phyloP scores from a whole-genome alignment of 2,888 invertebrate species.

The Amphipoea oculea region DNA sequence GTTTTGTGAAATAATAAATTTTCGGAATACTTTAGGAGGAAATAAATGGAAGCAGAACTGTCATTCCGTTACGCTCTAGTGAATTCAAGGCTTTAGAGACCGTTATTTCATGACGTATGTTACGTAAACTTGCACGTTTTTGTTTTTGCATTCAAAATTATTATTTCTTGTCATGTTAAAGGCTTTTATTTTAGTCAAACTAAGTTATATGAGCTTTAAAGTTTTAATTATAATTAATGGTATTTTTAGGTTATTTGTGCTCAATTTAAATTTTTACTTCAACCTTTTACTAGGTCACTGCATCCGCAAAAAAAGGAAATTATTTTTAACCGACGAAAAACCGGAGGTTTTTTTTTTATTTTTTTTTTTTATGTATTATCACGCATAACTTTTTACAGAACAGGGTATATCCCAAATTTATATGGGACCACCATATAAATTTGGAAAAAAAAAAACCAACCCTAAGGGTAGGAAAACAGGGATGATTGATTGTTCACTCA shows the following conservation, averaged over 20 bases:
- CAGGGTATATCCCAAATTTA: too few relatives aligned
- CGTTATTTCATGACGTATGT: conserved; percentile 47
- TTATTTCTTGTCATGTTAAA: background rate
- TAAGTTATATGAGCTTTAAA: background rate
- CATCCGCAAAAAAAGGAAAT: background rate
- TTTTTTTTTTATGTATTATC: too few relatives aligned
- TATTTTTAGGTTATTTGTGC: background rate
- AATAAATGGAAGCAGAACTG: conserved; percentile 37
- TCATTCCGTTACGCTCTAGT: conserved; percentile 52
- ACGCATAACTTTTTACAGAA: too few relatives aligned
- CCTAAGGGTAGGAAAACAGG: too few relatives aligned
- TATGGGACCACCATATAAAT: too few relatives aligned
- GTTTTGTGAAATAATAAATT: conserved; percentile 29
- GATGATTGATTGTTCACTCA: too few relatives aligned
- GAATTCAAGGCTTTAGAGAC: conserved; percentile 39
- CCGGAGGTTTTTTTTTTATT: too few relatives aligned
- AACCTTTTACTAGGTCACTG: background rate
- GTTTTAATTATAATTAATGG: background rate
- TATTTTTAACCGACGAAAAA: too few relatives aligned
- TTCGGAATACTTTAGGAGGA: conserved; percentile 23
- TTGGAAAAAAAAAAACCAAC: too few relatives aligned
- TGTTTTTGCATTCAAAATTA: conserved; percentile 24
- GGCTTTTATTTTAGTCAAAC: background rate
- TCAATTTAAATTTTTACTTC: background rate
- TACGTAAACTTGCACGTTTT: conserved; percentile 25